These are phyloP conservation scores for Steinernema feltiae DNA, from an alignment of 1,140 invertebrate species.

Conservation along the genomic window DNA sequence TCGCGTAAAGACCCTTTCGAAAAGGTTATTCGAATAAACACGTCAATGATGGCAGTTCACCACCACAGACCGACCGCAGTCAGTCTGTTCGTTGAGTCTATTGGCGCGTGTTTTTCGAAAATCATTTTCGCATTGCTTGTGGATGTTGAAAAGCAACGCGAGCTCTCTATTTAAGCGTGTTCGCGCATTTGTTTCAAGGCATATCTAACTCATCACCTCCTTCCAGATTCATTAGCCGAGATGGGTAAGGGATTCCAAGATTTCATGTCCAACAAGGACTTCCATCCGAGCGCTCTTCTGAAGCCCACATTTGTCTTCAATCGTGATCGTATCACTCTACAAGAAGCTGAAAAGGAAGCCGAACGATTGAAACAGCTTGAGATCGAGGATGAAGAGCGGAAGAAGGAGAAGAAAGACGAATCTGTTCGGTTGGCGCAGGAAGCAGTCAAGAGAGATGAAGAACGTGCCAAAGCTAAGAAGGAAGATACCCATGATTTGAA, in stretches of 20 bases:
- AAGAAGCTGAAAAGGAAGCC: slow-evolving; percentile 83
- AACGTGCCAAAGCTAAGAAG: slow-evolving; percentile 66
- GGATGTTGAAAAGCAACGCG: too few relatives aligned
- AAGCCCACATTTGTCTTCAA: slow-evolving; percentile 96
- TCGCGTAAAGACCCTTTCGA: too few relatives aligned
- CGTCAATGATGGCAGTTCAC: too few relatives aligned
- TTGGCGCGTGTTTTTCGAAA: too few relatives aligned
- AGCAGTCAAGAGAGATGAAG: slow-evolving; percentile 65
- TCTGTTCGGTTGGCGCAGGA: slow-evolving; percentile 85
- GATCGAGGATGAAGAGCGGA: slow-evolving; percentile 69
- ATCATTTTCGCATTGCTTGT: too few relatives aligned
- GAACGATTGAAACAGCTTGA: slow-evolving; percentile 76
- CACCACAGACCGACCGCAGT: too few relatives aligned
- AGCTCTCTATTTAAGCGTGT: too few relatives aligned
- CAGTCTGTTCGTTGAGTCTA: too few relatives aligned
- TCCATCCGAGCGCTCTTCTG: slow-evolving; percentile 96
- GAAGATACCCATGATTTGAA: slow-evolving; percentile 64
- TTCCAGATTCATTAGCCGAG: slow-evolving; percentile 50
- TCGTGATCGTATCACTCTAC: slow-evolving; percentile 81
- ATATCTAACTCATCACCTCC: too few relatives aligned
- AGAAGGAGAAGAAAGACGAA: slow-evolving; percentile 74
- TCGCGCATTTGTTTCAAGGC: too few relatives aligned
- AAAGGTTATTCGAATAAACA: too few relatives aligned
- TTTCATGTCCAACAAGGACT: slow-evolving; percentile 99
- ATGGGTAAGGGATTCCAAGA: slow-evolving; percentile 99